Evolutionary conservation across 2,888 invertebrate species (phyloP), one percentile per base, ranked within the genome.

Genomic region (Cacoxenus indagator): DNA sequence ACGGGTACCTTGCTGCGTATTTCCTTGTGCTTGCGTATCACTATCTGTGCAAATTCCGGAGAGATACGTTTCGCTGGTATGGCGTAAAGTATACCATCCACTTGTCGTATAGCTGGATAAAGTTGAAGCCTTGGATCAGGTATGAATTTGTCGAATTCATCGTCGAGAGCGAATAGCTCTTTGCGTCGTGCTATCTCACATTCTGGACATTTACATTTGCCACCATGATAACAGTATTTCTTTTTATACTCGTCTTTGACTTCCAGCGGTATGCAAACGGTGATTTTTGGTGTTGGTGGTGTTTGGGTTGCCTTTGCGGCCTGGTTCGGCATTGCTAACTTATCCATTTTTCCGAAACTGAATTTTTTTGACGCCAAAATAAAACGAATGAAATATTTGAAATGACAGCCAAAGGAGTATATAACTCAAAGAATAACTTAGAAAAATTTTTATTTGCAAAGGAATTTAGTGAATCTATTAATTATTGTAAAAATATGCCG

Each of bases 201-300:
- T 0, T 46, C 59, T 2, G 51, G 64, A 65, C 79, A 80, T 2
- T 70, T 71, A 27, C 79, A 80, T 45, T 78, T 84, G 61, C 81
- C 81, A 9, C 84, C 84, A 57, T 84, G 83, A 26, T 80, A 80
- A 57, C 79, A 80, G 26, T 80, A 80, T 6, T 67, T 59, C 27
- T 70, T 71, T 4, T 71, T 74, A 73, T 80, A 84, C 27, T 72
- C 69, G 61, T 84, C 79, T 19, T 82, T 71, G 72, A 84, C 67
- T n/a, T 70, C 14, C n/a, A 84, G 67, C 0, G 84, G 84, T 4
- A 75, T 64, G 67, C 79, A 80, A n/a, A 22, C 0, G 11, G 72
- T 69, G 11, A 55, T 26, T 1, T 45, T 19, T 4, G 70, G 74
- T 55, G 75, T 81, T 4, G 77, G 62, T 4, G 61, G 46, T 1